Conservation (phyloP, 2,888 invertebrate genomes). For the Trachelus iudaicus region DNA sequence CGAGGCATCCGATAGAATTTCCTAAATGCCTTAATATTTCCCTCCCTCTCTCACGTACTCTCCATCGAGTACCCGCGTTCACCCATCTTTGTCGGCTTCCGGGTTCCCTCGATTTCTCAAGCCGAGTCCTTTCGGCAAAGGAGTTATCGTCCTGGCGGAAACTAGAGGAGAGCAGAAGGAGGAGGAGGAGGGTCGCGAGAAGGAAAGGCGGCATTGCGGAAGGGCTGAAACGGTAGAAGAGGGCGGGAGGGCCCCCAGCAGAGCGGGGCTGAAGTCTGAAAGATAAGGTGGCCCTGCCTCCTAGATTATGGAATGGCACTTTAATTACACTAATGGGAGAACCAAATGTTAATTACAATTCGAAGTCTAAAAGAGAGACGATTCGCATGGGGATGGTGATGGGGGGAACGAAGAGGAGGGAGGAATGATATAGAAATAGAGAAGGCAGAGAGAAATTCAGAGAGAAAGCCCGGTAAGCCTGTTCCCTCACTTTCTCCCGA, state of each 20-base stretch:
- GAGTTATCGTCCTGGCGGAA: slow-evolving; percentile 56
- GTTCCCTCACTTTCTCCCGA: too few relatives aligned
- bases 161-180: slow-evolving; percentile 37
- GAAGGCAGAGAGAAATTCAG: slow-evolving; percentile 19
- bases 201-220: slow-evolving; percentile 23
- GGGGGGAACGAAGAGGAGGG: slow-evolving; percentile 1
- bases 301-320: slow-evolving; percentile 75
- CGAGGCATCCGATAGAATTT: slow-evolving; percentile 15
- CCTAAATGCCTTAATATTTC: neutral
- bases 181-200: slow-evolving; percentile 35
- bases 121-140: slow-evolving; percentile 40
- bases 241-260: slow-evolving; percentile 35
- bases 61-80: neutral
- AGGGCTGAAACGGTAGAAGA: neutral
- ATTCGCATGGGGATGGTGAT: slow-evolving; percentile 51
- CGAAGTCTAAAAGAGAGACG: slow-evolving; percentile 73
- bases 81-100: too few relatives aligned
- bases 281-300: slow-evolving; percentile 64
- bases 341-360: slow-evolving; percentile 81
- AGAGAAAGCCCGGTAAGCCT: slow-evolving; percentile 6
- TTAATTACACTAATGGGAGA: slow-evolving; percentile 83
- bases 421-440: slow-evolving; percentile 4
- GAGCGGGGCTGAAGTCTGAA: slow-evolving; percentile 62
- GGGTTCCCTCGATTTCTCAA: too few relatives aligned
- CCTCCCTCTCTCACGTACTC: neutral